Evolutionary conservation across 2,797 vertebrate genomes (phyloP), one percentile per base, ranked within the genome.

Genomic region (Tragopan temminckii): DNA sequence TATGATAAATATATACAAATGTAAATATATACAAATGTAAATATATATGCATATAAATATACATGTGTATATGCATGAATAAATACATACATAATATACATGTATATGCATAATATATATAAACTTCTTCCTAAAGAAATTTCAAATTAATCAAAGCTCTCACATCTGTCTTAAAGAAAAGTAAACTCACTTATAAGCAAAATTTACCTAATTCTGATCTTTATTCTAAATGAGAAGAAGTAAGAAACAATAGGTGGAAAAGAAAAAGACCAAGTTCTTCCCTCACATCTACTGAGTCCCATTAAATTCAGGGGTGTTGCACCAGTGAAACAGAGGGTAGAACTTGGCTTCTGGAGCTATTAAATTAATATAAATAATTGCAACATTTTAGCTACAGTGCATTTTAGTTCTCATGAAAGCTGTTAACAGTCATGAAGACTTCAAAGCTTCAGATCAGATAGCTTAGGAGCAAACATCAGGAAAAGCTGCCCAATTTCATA

Each of bases 21-120:
- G 35, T 59, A 25, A 52, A 17, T 16, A 53, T 53, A n/a, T 13
- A 12, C 5, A 43, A 27, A 38, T 36, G 33, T 61, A 27, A 61
- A 61, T 36, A 38, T 10, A 38, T 29, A 36, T 29, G 14, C 29
- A 31, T 6, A 11, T 18, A 25, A 7, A 38, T 16, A 12, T 53
- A 9, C 4, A 43, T 8, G 29, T 40, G 38, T 4, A n/a, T 46
- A 6, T 23, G n/a, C n/a, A 43, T 1, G 0, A 42, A 45, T 3
- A 24, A 19, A 62, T 20, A 36, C 33, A 45, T 45, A 45, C 43
- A 46, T 27, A 50, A 50, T 50, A 50, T 27, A 50, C 25, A 27
- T 15, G 48, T 17, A 53, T 17, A 13, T 57, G 33, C 31, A 55
- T n/a, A n/a, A 19, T 4, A 13, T 58, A 27, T 53, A 62, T 27